Percentiles rank a stretch among this genome's conserved stretches.
Evolutionary conservation across 2,113 vertebrate species (phyloP).

Genomic region (Anguilla japonica): DNA sequence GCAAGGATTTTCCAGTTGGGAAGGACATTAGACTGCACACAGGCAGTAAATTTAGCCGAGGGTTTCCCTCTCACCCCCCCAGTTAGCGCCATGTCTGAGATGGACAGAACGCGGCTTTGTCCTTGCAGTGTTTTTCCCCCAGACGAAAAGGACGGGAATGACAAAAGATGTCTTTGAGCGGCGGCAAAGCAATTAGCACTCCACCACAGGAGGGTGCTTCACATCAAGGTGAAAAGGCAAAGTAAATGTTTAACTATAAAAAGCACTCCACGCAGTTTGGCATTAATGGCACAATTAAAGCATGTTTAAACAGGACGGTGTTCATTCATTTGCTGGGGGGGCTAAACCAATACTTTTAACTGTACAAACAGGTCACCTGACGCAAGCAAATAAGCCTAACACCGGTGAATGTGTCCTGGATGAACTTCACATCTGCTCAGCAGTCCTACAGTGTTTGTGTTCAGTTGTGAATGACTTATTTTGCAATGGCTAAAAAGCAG

Average conservation of each 20-base stretch:
- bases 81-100: slow-evolving; percentile 3
- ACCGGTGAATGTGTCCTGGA: slow-evolving; percentile 50
- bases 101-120: slow-evolving; percentile 24
- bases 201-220: not conserved
- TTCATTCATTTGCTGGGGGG: slow-evolving; percentile 37
- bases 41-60: not conserved
- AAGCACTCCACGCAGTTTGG: slow-evolving; percentile 58
- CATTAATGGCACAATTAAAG: slow-evolving; percentile 66
- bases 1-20: not conserved
- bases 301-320: slow-evolving; percentile 57
- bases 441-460: slow-evolving; percentile 29
- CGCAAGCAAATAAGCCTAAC: slow-evolving; percentile 60
- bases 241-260: slow-evolving; percentile 59
- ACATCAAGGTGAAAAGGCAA: slow-evolving; percentile 58
- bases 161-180: slow-evolving; percentile 59
- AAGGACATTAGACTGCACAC: not conserved
- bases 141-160: slow-evolving; percentile 38
- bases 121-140: slow-evolving; percentile 30
- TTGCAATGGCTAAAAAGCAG: not conserved
- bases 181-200: slow-evolving; percentile 53
- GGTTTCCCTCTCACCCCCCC: not conserved
- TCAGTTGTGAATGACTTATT: slow-evolving; percentile 25
- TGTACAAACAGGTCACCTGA: slow-evolving; percentile 60
- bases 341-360: slow-evolving; percentile 56
- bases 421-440: slow-evolving; percentile 46